Base-by-base conservation (phyloP, 30 jellyfish, hydroid and myxozoan species). In the Aurelia aurita complex sp. Pacific region DNA sequence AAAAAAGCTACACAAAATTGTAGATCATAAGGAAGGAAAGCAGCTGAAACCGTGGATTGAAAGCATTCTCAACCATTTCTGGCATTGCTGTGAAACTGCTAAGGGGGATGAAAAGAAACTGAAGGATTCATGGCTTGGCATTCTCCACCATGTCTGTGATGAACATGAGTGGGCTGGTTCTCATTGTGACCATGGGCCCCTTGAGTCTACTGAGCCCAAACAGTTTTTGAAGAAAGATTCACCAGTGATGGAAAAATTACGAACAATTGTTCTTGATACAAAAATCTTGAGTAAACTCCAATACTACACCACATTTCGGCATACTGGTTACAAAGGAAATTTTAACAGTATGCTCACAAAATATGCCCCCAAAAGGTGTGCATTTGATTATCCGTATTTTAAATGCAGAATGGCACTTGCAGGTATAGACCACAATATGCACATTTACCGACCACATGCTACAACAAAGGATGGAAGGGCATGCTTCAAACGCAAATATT, bases 21-120 rank as follows among this genome's bases (percentile, higher is more conserved):
- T 63, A 63, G 73, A 63, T 63, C n/a, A 63, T 40, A 63, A 63
- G 73, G 73, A 63, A 63, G 73, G 18, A 63, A 63, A 63, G 73
- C 38, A 63, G 73, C 73, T 63, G 29, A 63, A 63, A 63, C 73
- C 73, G 38, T 73, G 76, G 84, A 73, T 73, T 51, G 84, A 40
- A 36, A 34, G 66, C 23, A 73, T 73, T 23, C 33, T 73, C 29
- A 23, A 23, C 29, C 29, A 23, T 23, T 23, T 23, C 29, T 23
- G 29, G 29, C 29, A 23, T 23, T 23, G 29, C 29, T 23, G 29
- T 23, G 29, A 23, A 23, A 23, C 29, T 23, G 29, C 29, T 23
- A 23, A 73, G 46, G 84, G 70, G 61, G 70, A 73, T 73, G 69
- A 29, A 51, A 73, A 73, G n/a, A 73, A 40, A 34, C 50, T 73